Base-by-base conservation (phyloP, 2,113 vertebrate species). In the Apaloderma vittatum region DNA sequence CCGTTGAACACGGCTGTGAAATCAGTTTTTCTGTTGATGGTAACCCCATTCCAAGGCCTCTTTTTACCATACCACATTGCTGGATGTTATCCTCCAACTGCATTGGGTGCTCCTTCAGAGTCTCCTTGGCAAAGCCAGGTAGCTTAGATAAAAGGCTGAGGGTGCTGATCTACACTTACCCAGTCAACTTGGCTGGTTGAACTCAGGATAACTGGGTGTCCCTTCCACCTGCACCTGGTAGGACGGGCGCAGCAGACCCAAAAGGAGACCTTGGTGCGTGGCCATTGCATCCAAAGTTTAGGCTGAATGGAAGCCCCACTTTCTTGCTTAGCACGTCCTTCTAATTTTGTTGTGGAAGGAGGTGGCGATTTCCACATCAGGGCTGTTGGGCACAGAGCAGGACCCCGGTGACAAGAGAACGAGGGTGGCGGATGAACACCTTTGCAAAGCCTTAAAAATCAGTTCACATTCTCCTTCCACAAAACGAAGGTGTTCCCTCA, bases 301-400 rank as follows among this genome's bases (percentile, higher is more conserved):
- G 22, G 27, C 32, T 40, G 40, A 40, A 40, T 40, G 40, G 40
- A 40, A 40, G 40, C 12, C 10, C 40, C 40, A 40, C 49, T 68
- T 34, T 16, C 46, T 86, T 49, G 6, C 46, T 90, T 88, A 61
- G 24, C 49, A 36, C 27, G 65, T n/a, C 45, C 18, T 78, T 87
- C 29, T 57, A 73, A 83, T 94, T 93, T 94, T 87, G 16, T 57
- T 45, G 54, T 4, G 15, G 80, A 77, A 85, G 36, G 30, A 94
- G 54, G 45, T 40, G 54, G n/a, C 2, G 7, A 82, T 81, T 94
- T 96, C 83, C 82, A 18, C 24, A 6, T 83, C 67, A 83, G 40
- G 36, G 51, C 19, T 61, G 72, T 34, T 73, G 36, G 63, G 61
- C 48, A 34, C 43, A 36, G 80, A 66, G 21, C 37, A 80, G 57